These are phyloP conservation scores for Silurus aristotelis DNA, from an alignment of 2,797 vertebrate genomes.

Conservation along the genomic window DNA sequence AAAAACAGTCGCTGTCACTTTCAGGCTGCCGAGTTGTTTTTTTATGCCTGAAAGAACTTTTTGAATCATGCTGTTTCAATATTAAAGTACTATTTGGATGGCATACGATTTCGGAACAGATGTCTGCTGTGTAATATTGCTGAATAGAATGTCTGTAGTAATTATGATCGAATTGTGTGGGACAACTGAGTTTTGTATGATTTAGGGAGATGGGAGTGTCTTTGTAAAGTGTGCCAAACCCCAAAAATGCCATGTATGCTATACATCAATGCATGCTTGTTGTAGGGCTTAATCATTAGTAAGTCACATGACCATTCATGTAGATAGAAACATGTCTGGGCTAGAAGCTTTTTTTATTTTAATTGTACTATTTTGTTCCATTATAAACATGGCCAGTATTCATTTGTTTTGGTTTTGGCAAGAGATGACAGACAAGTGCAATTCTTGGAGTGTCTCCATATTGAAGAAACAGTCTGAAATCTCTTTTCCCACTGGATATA, in stretches of 20 bases:
- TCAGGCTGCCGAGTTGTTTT: neutral
- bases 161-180: neutral
- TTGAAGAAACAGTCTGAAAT: constrained; percentile 15
- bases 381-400: neutral
- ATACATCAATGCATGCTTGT: neutral
- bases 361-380: neutral
- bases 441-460: constrained; percentile 9
- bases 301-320: neutral
- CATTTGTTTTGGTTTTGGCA: constrained; percentile 4
- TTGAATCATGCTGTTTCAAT: neutral
- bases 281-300: neutral
- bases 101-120: neutral
- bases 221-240: neutral
- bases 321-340: neutral
- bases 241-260: neutral
- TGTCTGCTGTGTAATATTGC: constrained; percentile 6
- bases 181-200: neutral
- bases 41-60: constrained; percentile 8
- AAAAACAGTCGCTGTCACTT: constrained; percentile 6
- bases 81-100: neutral
- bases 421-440: neutral
- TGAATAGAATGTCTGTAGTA: constrained; percentile 2
- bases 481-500: constrained; percentile 7
- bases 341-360: neutral
- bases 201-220: neutral